Evolutionary conservation across 2,113 vertebrate genomes (phyloP).

Genomic region (Perca flavescens): DNA sequence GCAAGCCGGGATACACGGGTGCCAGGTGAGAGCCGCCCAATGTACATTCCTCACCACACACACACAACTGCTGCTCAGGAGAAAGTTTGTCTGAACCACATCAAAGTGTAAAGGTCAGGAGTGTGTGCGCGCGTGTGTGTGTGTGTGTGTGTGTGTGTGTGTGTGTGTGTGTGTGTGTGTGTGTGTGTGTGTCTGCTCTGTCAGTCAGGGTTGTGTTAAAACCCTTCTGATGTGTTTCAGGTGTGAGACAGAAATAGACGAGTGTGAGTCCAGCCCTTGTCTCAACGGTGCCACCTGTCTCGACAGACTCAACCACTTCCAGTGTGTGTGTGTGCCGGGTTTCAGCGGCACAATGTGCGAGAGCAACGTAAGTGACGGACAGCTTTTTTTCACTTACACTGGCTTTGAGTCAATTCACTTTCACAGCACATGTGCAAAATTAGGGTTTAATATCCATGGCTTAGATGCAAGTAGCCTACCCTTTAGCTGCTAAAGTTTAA

Average conservation of each 20-base stretch:
- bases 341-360: conserved; percentile 91
- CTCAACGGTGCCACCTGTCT: conserved; percentile 92
- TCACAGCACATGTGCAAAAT: background rate
- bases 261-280: conserved; percentile 91
- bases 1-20: conserved; percentile 87
- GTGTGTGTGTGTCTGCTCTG: conserved; percentile 37
- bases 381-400: background rate
- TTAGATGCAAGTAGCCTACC: background rate
- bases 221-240: conserved; percentile 79
- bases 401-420: conserved; percentile 5
- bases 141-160: no score
- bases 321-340: conserved; percentile 89
- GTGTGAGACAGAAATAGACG: conserved; percentile 88
- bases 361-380: conserved; percentile 85
- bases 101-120: conserved; percentile 25
- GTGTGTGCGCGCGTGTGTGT: background rate
- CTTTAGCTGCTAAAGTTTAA: background rate
- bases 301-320: conserved; percentile 84
- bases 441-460: background rate
- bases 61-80: conserved; percentile 3
- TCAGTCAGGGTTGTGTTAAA: conserved; percentile 58
- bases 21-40: conserved; percentile 83
- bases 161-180: background rate
- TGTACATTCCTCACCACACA: background rate
- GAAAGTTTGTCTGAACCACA: conserved; percentile 12